These are phyloP conservation scores for Ptychadena robeensis DNA, from an alignment of 2,797 vertebrate genomes.

Conservation along the genomic window DNA sequence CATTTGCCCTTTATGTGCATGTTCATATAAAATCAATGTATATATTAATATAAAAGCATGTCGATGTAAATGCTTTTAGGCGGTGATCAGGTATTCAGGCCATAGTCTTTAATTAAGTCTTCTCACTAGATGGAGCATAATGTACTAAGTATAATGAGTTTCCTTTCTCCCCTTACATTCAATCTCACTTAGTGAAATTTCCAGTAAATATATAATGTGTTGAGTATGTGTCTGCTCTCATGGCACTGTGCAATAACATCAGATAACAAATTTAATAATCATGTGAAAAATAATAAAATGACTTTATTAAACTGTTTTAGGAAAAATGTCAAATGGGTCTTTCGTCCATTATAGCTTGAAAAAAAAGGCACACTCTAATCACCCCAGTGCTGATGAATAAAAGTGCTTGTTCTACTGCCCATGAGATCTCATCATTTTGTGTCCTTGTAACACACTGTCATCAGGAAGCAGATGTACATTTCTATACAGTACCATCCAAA, in stretches of 20 bases:
- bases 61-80: not conserved
- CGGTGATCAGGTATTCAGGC: not conserved
- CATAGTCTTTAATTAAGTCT: conserved; percentile 21
- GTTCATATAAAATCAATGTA: not conserved
- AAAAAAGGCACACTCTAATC: too few species aligned
- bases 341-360: not conserved
- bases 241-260: not conserved
- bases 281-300: not conserved
- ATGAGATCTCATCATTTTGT: too few species aligned
- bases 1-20: not conserved
- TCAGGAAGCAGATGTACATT: too few species aligned
- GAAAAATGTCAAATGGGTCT: not conserved
- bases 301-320: not conserved
- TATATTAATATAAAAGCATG: not conserved
- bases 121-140: conserved; percentile 5
- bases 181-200: not conserved
- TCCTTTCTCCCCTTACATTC: not conserved
- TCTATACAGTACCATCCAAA: too few species aligned
- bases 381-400: too few species aligned
- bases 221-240: not conserved
- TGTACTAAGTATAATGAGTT: not conserved
- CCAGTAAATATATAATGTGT: conserved; percentile 7
- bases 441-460: too few species aligned
- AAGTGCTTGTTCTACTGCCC: too few species aligned
- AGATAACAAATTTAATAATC: not conserved